Conservation (phyloP, 2,888 invertebrate genomes). For the Pogonocherus hispidulus region DNA sequence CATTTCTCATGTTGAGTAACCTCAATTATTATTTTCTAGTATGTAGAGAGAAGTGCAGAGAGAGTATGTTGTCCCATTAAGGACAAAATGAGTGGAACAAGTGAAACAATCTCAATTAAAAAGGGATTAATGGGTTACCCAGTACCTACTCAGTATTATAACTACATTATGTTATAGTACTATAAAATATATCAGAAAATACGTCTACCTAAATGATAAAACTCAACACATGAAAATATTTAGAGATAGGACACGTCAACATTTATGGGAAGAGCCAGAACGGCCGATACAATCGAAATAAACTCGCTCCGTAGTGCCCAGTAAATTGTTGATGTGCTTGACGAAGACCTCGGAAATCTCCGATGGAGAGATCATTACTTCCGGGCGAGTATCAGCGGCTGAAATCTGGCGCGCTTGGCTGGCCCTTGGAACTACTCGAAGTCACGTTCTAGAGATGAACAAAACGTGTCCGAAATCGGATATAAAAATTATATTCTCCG, state of each 20-base stretch:
- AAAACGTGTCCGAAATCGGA: conserved; percentile 64
- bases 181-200: no score
- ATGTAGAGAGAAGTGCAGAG: no score
- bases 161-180: no score
- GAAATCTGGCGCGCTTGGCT: conserved; percentile 22
- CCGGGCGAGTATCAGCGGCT: conserved; percentile 34
- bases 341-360: conserved; percentile 17
- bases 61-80: no score
- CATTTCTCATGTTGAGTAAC: no score
- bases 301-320: conserved; percentile 16
- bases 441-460: conserved; percentile 61
- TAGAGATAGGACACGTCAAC: background rate
- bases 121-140: no score
- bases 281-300: conserved; percentile 15
- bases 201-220: no score
- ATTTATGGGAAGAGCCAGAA: background rate
- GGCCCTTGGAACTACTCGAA: conserved; percentile 52
- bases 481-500: conserved; percentile 62
- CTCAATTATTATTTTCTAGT: no score
- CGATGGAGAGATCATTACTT: conserved; percentile 47
- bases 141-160: no score
- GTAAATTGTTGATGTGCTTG: conserved; percentile 28
- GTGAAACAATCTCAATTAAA: no score
- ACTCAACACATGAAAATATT: background rate
- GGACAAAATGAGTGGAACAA: no score